phyloP scores from a whole-genome alignment of 2,888 invertebrate species.

The Cheilosia grossa region DNA sequence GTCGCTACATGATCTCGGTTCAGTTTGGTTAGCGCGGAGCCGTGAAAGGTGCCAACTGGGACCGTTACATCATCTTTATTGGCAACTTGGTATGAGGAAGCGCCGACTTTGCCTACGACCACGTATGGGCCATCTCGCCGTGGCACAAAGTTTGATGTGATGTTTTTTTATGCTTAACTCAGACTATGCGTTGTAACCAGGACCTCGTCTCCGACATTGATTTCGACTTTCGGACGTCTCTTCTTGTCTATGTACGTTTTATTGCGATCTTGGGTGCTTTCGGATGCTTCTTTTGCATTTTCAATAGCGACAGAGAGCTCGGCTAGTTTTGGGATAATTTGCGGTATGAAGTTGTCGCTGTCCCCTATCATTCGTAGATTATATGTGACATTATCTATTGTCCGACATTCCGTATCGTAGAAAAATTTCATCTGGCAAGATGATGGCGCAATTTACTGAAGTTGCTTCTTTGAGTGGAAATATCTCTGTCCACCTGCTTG shows the following conservation, averaged over 20 bases:
- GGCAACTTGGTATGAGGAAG: not conserved
- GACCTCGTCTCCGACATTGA: slow-evolving; percentile 1
- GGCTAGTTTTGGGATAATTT: not conserved
- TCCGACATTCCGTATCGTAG: not conserved
- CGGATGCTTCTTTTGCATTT: slow-evolving; percentile 7
- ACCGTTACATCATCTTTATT: not conserved
- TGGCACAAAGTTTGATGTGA: slow-evolving; percentile 2
- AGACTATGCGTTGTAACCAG: slow-evolving; percentile 10
- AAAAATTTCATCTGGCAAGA: not conserved
- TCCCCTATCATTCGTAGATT: not conserved
- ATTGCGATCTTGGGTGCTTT: slow-evolving; percentile 36
- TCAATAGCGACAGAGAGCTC: not conserved
- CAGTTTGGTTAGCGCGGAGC: not conserved
- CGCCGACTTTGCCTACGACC: not conserved
- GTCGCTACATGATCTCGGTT: not conserved
- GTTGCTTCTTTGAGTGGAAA: not conserved
- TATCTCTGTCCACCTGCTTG: not conserved
- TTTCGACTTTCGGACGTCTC: not conserved
- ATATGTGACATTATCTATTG: not conserved
- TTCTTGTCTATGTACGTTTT: slow-evolving; percentile 2
- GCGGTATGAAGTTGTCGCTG: no score
- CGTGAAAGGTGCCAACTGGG: slow-evolving; percentile 1
- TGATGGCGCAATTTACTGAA: not conserved
- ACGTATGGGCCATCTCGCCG: slow-evolving; percentile 5
- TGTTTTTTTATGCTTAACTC: slow-evolving; percentile 7